Conservation (phyloP, 2,113 vertebrate species). For the Acinonyx jubatus region DNA sequence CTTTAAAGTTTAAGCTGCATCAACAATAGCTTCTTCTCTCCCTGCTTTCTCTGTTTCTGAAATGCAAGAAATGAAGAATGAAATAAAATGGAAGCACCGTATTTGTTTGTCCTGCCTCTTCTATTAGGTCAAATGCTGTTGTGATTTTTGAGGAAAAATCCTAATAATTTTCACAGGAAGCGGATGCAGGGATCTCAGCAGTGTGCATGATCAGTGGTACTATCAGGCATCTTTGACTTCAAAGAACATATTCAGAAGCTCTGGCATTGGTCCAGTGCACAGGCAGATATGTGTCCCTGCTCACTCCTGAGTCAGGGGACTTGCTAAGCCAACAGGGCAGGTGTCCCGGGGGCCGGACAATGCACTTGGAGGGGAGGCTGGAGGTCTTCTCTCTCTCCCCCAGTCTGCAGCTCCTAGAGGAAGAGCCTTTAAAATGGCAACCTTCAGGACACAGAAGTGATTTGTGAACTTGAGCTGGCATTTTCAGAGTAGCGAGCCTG, state of each 20-base stretch:
- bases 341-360: not conserved
- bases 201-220: not conserved
- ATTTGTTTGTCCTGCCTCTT: not conserved
- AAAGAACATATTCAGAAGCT: not conserved
- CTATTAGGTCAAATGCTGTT: not conserved
- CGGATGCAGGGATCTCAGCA: not conserved
- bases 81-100: not conserved
- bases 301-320: not conserved
- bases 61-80: not conserved
- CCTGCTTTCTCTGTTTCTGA: not conserved
- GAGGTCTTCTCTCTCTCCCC: not conserved
- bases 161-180: slow-evolving; percentile 10
- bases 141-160: not conserved
- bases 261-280: not conserved
- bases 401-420: not conserved
- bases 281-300: not conserved
- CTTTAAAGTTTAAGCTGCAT: slow-evolving; percentile 51
- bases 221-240: not conserved
- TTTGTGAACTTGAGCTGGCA: not conserved
- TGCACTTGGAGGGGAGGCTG: not conserved
- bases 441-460: not conserved
- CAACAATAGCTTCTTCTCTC: not conserved
- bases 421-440: not conserved
- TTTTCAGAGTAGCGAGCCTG: not conserved
- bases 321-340: not conserved